Percentiles rank a stretch among this genome's conserved stretches.
Conservation (phyloP, 2,888 invertebrate species). For the Cremastinae sp. region DNA sequence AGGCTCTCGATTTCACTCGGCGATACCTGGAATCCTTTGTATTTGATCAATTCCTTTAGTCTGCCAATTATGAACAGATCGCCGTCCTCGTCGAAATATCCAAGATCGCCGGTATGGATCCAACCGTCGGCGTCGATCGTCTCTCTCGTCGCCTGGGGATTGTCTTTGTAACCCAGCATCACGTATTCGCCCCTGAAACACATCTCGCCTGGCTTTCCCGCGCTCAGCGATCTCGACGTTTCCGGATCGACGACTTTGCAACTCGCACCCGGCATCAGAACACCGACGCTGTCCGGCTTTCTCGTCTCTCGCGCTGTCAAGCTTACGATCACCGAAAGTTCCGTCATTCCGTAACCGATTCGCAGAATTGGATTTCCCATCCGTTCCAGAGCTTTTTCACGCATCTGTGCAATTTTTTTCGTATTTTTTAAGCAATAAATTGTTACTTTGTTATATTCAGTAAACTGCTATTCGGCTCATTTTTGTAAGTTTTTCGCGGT, state of each 20-base stretch:
- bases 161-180: slow-evolving; percentile 82
- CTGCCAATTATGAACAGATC: slow-evolving; percentile 82
- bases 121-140: slow-evolving; percentile 82
- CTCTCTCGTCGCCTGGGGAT: slow-evolving; percentile 80
- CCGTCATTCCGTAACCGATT: slow-evolving; percentile 91
- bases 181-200: slow-evolving; percentile 81
- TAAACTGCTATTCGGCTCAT: too few relatives aligned
- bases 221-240: slow-evolving; percentile 77
- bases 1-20: slow-evolving; percentile 77
- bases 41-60: slow-evolving; percentile 84
- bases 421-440: too few relatives aligned
- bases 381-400: slow-evolving; percentile 83
- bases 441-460: too few relatives aligned
- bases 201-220: slow-evolving; percentile 82
- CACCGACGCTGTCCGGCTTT: slow-evolving; percentile 85
- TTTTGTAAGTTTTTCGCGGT: too few relatives aligned
- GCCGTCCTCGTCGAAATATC: slow-evolving; percentile 81
- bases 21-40: slow-evolving; percentile 82
- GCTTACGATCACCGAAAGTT: slow-evolving; percentile 85
- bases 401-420: too few relatives aligned
- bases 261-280: slow-evolving; percentile 84
- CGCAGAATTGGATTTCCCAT: slow-evolving; percentile 82
- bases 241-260: slow-evolving; percentile 82
- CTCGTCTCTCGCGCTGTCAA: slow-evolving; percentile 77
- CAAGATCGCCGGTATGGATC: slow-evolving; percentile 82